Evolutionary conservation across 2,797 vertebrate species (phyloP), one percentile per base, ranked within the genome.

Genomic region (Thamnophis elegans): DNA sequence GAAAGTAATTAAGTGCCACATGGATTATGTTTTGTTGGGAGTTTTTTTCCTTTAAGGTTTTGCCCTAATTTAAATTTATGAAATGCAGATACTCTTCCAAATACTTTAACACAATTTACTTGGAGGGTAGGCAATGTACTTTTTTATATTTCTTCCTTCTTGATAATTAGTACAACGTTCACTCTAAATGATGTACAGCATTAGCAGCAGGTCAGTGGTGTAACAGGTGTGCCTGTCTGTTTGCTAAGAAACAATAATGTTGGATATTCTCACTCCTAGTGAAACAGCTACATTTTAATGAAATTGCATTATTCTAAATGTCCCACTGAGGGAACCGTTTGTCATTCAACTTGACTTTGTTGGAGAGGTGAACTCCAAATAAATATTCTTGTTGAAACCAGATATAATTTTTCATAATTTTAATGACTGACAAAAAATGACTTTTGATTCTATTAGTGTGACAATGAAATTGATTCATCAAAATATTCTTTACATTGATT

Each of bases 21-120:
- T 53, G 25, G 28, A 1, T 42, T 65, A 14, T 1, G 36, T 0
- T 0, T 0, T 73, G 1, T 0, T 2, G 0, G 5, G 4, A 51
- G 47, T 11, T 0, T 0, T 0, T 59, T 62, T 58, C 22, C 6
- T 32, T 18, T 0, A 16, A 0, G 0, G 0, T 1, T 12, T 0
- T 2, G 0, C 0, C 85, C 12, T 51, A 9, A 1, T 1, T 20
- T 53, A 1, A 0, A 1, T 0, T 26, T 73, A 20, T 42, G 3
- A 73, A 88, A 26, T 0, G 0, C 3, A 4, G 54, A 32, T 0
- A 6, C 0, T 11, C 9, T 20, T 16, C 0, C 0, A 0, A 2
- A 65, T 0, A 0, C 18, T 59, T 73, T 3, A 0, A 0, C 0
- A 58, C 28, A 85, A 10, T 91, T 91, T 47, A 54, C 82, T 55